Evolutionary conservation across 2,113 vertebrate species (phyloP), one percentile per base, ranked within the genome.

Genomic region (Propithecus coquereli): DNA sequence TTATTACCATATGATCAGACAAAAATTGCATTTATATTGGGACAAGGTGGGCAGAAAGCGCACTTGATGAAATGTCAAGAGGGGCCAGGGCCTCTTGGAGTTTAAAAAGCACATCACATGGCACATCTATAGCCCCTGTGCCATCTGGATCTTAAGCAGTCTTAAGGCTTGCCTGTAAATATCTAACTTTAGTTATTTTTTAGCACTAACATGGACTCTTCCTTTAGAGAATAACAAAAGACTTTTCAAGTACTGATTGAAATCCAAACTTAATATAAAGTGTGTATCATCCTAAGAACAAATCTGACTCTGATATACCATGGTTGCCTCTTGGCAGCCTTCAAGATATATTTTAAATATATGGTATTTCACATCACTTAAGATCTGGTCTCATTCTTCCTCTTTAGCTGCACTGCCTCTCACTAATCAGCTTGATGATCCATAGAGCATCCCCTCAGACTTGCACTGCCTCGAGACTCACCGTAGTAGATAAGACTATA

Each of bases 281-380:
- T 43, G 0, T 82, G 43, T 70, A 32, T 76, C 40, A 61, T 73
- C 3, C 2, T 83, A 80, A 87, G 43, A 37, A 88, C 27, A 73
- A 86, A 70, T 81, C 47, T 52, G 52, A 66, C 63, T 90, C 66
- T 52, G 50, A n/a, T 50, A 45, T 20, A 52, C 3, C 12, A 65
- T 16, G 11, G 2, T 34, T 73, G 57, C 68, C 43, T 80, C 50
- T 71, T 50, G 34, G 13, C 76, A 82, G 5, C n/a, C 54, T 70
- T 90, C 43, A 43, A 83, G 54, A 61, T 34, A 30, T 57, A 92
- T 68, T 79, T 96, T 86, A 87, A 86, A 66, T 90, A 90, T 34
- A 43, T 30, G 18, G 4, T 8, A 94, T 37, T 71, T 65, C 54
- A 61, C 32, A 43, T 16, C 7, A 50, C 18, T 74, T 45, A 61